A percentile compares a stretch with the other conserved stretches of the same genome.
Evolutionary conservation across 1,140 invertebrate genomes (phyloP).

Genomic region (Euura saliciscinereae): DNA sequence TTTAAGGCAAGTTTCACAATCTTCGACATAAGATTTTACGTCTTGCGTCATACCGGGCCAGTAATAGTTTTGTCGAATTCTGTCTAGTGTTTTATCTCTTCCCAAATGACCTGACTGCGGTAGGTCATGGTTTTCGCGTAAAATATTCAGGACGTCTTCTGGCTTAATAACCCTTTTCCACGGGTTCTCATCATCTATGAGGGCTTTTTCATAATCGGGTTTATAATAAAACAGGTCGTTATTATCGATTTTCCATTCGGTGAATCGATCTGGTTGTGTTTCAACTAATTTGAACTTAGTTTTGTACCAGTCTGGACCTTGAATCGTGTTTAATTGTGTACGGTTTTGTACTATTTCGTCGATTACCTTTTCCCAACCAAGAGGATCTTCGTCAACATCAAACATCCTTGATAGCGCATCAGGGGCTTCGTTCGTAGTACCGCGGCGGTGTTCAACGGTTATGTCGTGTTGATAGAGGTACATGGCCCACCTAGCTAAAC

Average conservation of each 20-base stretch:
- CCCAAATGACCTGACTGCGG: slow-evolving; percentile 19
- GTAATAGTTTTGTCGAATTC: slow-evolving; percentile 20
- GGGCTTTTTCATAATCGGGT: slow-evolving; percentile 10
- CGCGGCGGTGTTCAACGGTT: slow-evolving; percentile 13
- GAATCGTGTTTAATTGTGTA: slow-evolving; percentile 17
- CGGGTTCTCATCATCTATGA: slow-evolving; percentile 20
- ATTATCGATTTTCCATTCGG: slow-evolving; percentile 21
- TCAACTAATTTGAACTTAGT: slow-evolving; percentile 12
- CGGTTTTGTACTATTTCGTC: slow-evolving; percentile 18
- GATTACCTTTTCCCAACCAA: slow-evolving; percentile 14
- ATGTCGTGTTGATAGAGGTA: slow-evolving; percentile 19
- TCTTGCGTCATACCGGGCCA: slow-evolving; percentile 7
- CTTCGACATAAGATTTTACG: slow-evolving; percentile 11
- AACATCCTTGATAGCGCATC: slow-evolving; percentile 22
- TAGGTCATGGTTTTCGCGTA: slow-evolving; percentile 19
- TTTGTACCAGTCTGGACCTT: slow-evolving; percentile 14
- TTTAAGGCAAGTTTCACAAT: slow-evolving; percentile 17
- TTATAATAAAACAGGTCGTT: slow-evolving; percentile 16
- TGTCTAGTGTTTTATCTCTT: slow-evolving; percentile 17
- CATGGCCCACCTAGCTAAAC: slow-evolving; percentile 20
- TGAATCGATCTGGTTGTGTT: slow-evolving; percentile 16
- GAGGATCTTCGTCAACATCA: slow-evolving; percentile 18
- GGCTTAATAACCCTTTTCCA: slow-evolving; percentile 22
- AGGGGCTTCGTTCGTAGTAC: slow-evolving; percentile 21
- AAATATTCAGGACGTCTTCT: slow-evolving; percentile 13